These are phyloP conservation scores for Sabellastarte sp. DNA, from an alignment of 2,888 invertebrate genomes.

Conservation along the genomic window DNA sequence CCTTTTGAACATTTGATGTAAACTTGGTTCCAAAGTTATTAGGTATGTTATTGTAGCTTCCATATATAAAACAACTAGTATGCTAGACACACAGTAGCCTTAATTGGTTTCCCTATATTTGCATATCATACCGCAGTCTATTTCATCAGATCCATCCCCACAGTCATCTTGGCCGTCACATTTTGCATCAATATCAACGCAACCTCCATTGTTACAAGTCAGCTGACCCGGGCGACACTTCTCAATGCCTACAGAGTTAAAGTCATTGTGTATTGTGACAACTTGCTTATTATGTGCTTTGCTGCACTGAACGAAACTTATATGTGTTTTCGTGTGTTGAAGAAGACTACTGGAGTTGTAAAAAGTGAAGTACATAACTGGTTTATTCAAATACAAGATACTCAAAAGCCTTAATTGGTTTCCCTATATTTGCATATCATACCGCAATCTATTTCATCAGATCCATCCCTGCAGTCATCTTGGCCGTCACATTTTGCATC, in stretches of 20 bases:
- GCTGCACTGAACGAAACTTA: too few species aligned
- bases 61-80: too few species aligned
- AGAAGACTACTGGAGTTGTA: too few species aligned
- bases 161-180: slow-evolving; percentile 64
- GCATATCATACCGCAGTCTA: slow-evolving; percentile 16
- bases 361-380: too few species aligned
- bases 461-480: slow-evolving; percentile 17
- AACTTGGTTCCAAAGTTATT: slow-evolving; percentile 44
- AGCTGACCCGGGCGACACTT: slow-evolving; percentile 32
- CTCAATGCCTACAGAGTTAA: slow-evolving; percentile 64
- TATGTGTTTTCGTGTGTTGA: too few species aligned
- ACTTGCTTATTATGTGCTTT: too few species aligned
- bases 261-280: too few species aligned
- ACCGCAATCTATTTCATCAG: slow-evolving; percentile 22
- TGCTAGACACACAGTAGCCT: too few species aligned
- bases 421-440: slow-evolving; percentile 75
- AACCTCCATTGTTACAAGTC: slow-evolving; percentile 64
- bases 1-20: too few species aligned
- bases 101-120: not conserved
- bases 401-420: too few species aligned
- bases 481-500: slow-evolving; percentile 16
- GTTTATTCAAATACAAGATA: too few species aligned
- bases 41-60: slow-evolving; percentile 10
- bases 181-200: slow-evolving; percentile 73
- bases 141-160: slow-evolving; percentile 17